Base-by-base conservation (phyloP, 2,888 invertebrate species). In the Plebejus argus region DNA sequence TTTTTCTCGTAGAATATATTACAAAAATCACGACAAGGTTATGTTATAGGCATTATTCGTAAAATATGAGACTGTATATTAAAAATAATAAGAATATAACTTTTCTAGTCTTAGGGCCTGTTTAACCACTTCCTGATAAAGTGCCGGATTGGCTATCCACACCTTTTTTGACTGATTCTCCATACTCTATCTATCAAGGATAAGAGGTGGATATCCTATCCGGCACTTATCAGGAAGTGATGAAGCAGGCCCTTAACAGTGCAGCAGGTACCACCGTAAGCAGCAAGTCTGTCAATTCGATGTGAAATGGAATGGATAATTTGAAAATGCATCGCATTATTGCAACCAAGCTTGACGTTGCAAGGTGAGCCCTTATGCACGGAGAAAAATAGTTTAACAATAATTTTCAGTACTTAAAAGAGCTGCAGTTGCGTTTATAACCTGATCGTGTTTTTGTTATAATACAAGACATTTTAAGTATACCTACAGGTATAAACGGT, bases 401-500 rank as follows among this genome's bases (percentile, higher is more conserved):
- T 15, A 10, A 66, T 66, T 15, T 18, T 15, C 28, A 15, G 15
- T 66, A 66, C 2, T 28, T 28, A 28, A 23, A 5, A 66, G 28
- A 20, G 12, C 6, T 66, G 7, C 28, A 66, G 15, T 66, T 33
- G 28, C 28, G 28, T 66, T 33, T 33, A 33, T 66, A 66, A 66
- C 66, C 66, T 66, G 18, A 7, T 28, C 66, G 66, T 66, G 8
- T 28, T 28, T 28, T 66, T 66, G 28, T 33, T 33, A 28, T 33
- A 4, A 66, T 6, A 10, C 23, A 61, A 23, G 23, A 23, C 20
- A 61, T 61, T 23, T 66, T 28, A 78, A 70, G 70, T 77, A 76
- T 76, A 79, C 76, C 75, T 79, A 80, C 77, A 79, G 76, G 77
- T 81, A 80, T 80, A 82, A 81, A 81, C 79, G 53, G 78, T 81